These are phyloP conservation scores for Mythimna pallens DNA, from an alignment of 2,888 invertebrate species.

Conservation along the genomic window DNA sequence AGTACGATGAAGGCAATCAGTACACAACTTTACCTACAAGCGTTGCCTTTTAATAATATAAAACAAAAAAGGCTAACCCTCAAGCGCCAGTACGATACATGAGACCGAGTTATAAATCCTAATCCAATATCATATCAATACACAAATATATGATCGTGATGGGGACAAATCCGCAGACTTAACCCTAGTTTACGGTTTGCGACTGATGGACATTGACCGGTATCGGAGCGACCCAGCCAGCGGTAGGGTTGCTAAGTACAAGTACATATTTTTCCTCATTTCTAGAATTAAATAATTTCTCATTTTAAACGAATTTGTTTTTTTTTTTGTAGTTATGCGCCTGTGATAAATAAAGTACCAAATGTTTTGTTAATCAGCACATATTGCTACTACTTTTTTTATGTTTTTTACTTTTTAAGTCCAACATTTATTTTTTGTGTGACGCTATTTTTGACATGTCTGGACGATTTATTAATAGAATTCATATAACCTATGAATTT, in stretches of 20 bases:
- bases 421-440: background rate
- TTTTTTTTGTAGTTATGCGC: conserved; percentile 3
- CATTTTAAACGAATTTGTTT: background rate
- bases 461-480: too few species aligned
- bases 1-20: too few species aligned
- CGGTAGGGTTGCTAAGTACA: conserved; percentile 52
- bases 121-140: conserved; percentile 61
- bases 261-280: conserved; percentile 3
- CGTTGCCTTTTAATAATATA: too few species aligned
- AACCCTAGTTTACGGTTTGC: conserved; percentile 71
- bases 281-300: background rate
- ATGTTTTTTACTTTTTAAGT: background rate
- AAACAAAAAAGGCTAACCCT: conserved; percentile 15
- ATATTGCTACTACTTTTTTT: conserved; percentile 4
- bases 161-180: conserved; percentile 63
- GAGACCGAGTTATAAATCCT: conserved; percentile 55
- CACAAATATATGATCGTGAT: conserved; percentile 62
- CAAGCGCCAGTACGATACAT: conserved; percentile 22
- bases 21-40: too few species aligned
- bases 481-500: too few species aligned
- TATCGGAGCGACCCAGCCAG: conserved; percentile 69
- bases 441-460: too few species aligned
- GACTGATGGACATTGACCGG: conserved; percentile 74
- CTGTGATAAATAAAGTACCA: conserved; percentile 4
- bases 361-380: background rate